Percentiles rank a stretch among this genome's conserved stretches.
These are phyloP conservation scores for Pelodytes ibericus DNA, from an alignment of 2,797 vertebrate species.

Conservation along the genomic window DNA sequence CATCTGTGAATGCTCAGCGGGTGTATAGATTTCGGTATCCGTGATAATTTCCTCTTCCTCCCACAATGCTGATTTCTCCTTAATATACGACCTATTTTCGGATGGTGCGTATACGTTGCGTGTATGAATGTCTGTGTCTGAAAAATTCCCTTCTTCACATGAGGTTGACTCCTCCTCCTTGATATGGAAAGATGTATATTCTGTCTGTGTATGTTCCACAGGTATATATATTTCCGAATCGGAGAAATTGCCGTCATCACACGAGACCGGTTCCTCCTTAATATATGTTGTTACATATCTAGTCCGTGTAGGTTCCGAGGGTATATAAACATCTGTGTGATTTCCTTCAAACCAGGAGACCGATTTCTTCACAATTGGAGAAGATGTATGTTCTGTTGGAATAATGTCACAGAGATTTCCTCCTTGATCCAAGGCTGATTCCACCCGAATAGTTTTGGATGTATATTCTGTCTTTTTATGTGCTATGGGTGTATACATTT, in stretches of 20 bases:
- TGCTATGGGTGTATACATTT: not conserved
- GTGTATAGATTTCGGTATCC: not conserved
- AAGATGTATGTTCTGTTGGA: not conserved
- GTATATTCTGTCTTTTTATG: not conserved
- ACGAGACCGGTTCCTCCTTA: not conserved
- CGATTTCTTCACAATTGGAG: not conserved
- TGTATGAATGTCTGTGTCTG: not conserved
- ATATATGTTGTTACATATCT: not conserved
- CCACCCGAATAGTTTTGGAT: not conserved
- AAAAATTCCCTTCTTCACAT: not conserved
- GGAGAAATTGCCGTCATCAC: not conserved
- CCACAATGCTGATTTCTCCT: not conserved
- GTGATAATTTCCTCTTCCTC: not conserved
- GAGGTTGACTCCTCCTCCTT: not conserved
- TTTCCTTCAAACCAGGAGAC: not conserved
- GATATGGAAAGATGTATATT: not conserved
- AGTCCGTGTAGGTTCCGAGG: not conserved
- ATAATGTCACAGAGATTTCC: not conserved
- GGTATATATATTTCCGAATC: too few species aligned
- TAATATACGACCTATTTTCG: not conserved
- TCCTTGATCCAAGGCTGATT: not conserved
- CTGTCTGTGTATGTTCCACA: too few species aligned
- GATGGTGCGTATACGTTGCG: not conserved
- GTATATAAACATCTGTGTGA: not conserved
- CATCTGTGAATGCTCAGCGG: not conserved